A percentile compares a stretch with the other conserved stretches of the same genome.
Evolutionary conservation across 1,140 invertebrate species (phyloP).

Genomic region (Condylostylus longicornis): DNA sequence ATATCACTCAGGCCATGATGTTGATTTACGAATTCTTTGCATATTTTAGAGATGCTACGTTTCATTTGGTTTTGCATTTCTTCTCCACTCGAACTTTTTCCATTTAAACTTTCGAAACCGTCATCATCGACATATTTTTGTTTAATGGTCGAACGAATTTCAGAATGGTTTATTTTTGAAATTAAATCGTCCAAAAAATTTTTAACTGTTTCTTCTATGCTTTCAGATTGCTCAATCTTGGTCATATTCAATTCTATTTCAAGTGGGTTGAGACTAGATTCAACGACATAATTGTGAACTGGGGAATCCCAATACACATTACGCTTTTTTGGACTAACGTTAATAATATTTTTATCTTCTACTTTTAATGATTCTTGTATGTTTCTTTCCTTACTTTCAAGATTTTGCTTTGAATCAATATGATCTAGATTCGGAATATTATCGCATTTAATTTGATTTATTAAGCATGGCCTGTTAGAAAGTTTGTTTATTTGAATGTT

Average conservation of each 20-base stretch:
- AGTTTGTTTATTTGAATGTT: too few relatives aligned
- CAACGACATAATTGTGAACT: conserved; percentile 20
- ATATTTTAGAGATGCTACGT: conserved; percentile 12
- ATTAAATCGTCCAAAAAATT: not conserved
- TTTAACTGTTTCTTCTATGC: not conserved
- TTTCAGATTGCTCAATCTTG: not conserved
- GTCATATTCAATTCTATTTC: conserved; percentile 6
- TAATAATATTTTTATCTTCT: too few relatives aligned
- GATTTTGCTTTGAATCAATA: too few relatives aligned
- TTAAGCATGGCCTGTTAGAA: too few relatives aligned
- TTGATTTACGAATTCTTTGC: too few relatives aligned
- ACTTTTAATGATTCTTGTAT: too few relatives aligned
- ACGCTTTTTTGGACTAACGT: conserved; percentile 22
- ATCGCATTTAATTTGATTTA: too few relatives aligned
- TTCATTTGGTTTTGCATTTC: conserved; percentile 18
- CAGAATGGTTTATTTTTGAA: too few relatives aligned
- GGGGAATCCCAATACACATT: conserved; percentile 31
- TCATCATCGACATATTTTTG: conserved; percentile 48
- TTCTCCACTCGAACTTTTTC: conserved; percentile 60
- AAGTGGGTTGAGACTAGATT: conserved; percentile 5
- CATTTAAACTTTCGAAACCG: conserved; percentile 73
- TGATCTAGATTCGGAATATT: too few relatives aligned
- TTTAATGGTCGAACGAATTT: too few relatives aligned
- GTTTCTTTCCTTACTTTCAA: too few relatives aligned
- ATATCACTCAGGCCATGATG: too few relatives aligned